Evolutionary conservation across 2,113 vertebrate species (phyloP).

Genomic region (Phyllostomus discolor): DNA sequence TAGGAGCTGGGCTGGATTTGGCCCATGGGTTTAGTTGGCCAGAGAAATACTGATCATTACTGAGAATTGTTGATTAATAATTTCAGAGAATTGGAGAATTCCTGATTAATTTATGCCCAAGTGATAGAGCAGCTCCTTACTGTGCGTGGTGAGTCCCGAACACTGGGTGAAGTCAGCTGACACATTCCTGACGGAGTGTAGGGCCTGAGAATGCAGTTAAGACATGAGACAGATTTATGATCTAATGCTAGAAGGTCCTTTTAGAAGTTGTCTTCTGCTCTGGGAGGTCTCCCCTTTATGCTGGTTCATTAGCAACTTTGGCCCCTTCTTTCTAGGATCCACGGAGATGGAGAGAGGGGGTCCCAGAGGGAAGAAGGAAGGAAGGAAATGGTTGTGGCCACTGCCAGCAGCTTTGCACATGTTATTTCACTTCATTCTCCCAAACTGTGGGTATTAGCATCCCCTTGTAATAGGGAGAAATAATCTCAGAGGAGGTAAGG

Average conservation of each 20-base stretch:
- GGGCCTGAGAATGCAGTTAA: not conserved
- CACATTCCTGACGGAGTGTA: not conserved
- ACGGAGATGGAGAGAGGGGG: not conserved
- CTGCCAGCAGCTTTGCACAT: not conserved
- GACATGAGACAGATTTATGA: not conserved
- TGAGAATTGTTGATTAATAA: not conserved
- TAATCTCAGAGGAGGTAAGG: not conserved
- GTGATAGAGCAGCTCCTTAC: not conserved
- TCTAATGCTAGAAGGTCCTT: not conserved
- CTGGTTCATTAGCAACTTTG: not conserved
- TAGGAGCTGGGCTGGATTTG: not conserved
- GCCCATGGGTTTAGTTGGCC: not conserved
- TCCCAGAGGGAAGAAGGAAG: not conserved
- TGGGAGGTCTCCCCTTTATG: not conserved
- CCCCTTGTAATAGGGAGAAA: not conserved
- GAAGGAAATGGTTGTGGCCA: not conserved
- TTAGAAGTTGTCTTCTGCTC: constrained; percentile 26
- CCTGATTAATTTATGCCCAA: not conserved
- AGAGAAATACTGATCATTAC: not conserved
- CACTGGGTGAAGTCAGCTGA: not conserved
- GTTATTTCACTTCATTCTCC: not conserved
- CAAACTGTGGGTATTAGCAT: not conserved
- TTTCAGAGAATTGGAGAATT: not conserved
- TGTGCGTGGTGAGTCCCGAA: not conserved
- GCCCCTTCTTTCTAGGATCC: not conserved